Conservation (phyloP, 2,797 vertebrate genomes). For the Acanthiza pusilla region DNA sequence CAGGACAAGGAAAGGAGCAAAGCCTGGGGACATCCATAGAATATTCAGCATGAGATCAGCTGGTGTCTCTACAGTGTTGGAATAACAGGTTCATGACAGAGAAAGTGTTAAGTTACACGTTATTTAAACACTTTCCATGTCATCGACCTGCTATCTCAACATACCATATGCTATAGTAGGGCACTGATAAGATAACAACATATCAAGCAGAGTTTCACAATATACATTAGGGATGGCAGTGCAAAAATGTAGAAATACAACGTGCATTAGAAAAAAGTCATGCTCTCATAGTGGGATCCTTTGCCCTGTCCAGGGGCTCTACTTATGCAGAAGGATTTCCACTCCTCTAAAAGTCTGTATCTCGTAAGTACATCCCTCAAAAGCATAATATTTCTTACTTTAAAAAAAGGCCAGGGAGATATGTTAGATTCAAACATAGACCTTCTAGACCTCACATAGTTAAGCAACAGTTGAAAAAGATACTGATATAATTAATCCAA, state of each 20-base stretch:
- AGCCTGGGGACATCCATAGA: neutral
- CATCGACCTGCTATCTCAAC: slow-evolving; percentile 44
- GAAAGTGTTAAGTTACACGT: neutral
- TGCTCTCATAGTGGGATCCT: neutral
- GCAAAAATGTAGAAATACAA: slow-evolving; percentile 27
- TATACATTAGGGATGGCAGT: neutral
- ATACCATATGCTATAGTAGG: slow-evolving; percentile 46
- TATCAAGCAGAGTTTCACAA: slow-evolving; percentile 26
- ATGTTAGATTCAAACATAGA: neutral
- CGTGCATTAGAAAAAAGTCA: neutral
- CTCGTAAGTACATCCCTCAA: neutral
- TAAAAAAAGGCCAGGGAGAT: neutral
- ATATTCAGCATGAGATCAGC: slow-evolving; percentile 2
- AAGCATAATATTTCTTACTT: neutral
- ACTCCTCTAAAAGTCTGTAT: neutral
- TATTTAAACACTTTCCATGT: slow-evolving; percentile 35
- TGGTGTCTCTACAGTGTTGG: neutral
- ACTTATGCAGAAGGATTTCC: neutral
- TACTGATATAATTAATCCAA: neutral
- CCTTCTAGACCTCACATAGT: neutral
- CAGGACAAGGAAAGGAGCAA: neutral
- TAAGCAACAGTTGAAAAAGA: neutral
- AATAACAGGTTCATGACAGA: slow-evolving; percentile 40
- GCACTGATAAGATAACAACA: slow-evolving; percentile 27
- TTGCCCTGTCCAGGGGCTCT: neutral